Conservation (phyloP, 2,113 vertebrate species). For the Tupaia tana region DNA sequence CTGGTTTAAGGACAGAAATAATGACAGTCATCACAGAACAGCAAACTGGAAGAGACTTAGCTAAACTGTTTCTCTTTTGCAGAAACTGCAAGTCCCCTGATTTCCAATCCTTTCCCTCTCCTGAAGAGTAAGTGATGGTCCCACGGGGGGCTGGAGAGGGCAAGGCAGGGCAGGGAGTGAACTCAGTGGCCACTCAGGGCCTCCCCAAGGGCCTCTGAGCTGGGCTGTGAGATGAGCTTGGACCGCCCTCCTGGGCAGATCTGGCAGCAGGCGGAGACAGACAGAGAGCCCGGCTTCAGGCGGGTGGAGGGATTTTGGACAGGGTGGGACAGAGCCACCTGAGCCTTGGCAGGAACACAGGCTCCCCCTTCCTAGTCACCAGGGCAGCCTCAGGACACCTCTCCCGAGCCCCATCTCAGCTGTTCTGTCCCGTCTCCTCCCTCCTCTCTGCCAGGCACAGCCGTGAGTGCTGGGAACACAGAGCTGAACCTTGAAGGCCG, state of each 20-base stretch:
- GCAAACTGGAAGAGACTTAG: conserved; percentile 59
- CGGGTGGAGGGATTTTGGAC: background rate
- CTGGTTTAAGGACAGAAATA: background rate
- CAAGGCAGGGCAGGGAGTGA: conserved; percentile 45
- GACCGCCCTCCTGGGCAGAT: background rate
- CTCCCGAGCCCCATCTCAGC: background rate
- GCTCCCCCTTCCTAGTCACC: background rate
- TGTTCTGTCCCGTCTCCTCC: no score
- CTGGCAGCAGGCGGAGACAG: background rate
- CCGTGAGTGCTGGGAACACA: background rate
- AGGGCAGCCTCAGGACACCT: background rate
- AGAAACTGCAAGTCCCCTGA: conserved; percentile 94
- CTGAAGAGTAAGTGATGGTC: conserved; percentile 90
- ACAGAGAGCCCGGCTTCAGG: background rate
- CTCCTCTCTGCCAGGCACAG: background rate
- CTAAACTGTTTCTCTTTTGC: conserved; percentile 86
- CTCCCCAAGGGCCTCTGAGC: background rate
- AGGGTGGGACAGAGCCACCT: background rate
- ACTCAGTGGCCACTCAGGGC: background rate
- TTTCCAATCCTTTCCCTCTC: conserved; percentile 91
- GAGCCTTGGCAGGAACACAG: background rate
- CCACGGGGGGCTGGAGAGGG: conserved; percentile 54
- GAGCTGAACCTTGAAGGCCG: accelerated
- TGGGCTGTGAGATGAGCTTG: background rate
- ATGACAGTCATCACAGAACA: background rate